These are phyloP conservation scores for Brachyptera risi DNA, from an alignment of 2,888 invertebrate species.

Conservation along the genomic window DNA sequence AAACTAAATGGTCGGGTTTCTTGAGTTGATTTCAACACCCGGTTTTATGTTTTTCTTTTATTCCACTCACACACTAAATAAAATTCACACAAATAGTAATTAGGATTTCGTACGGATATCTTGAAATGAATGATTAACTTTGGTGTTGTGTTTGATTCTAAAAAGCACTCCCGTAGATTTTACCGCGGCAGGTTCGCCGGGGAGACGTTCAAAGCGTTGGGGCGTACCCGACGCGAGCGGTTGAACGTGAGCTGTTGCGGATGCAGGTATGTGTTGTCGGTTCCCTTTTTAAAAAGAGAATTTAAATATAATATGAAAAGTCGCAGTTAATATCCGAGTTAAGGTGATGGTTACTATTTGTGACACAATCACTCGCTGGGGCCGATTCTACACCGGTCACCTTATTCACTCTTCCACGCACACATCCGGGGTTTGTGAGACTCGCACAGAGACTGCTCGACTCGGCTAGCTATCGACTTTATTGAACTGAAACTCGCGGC, in stretches of 20 bases:
- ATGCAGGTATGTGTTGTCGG: neutral
- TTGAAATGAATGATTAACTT: neutral
- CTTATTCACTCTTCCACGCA: conserved; percentile 25
- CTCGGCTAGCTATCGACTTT: conserved; percentile 30
- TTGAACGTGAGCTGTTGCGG: neutral
- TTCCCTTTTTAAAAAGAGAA: conserved; percentile 7
- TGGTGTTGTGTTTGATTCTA: too few species aligned
- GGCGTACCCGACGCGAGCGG: neutral
- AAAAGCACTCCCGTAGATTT: too few species aligned
- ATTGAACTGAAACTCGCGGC: conserved; percentile 32
- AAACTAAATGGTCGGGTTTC: conserved; percentile 4
- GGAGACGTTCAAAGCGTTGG: conserved; percentile 1
- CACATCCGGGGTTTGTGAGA: conserved; percentile 22
- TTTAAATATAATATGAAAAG: conserved; percentile 1
- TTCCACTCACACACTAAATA: conserved; percentile 7
- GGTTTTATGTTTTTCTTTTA: conserved; percentile 6
- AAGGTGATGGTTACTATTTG: conserved; percentile 7
- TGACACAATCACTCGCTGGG: conserved; percentile 19
- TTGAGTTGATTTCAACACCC: conserved; percentile 1
- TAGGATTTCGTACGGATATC: neutral
- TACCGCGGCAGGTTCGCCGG: neutral
- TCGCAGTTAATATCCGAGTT: conserved; percentile 1
- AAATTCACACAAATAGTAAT: neutral
- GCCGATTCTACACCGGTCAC: conserved; percentile 5
- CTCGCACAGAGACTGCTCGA: conserved; percentile 21